Evolutionary conservation across 2,797 vertebrate genomes (phyloP), one percentile per base, ranked within the genome.

Genomic region (Artibeus lituratus): DNA sequence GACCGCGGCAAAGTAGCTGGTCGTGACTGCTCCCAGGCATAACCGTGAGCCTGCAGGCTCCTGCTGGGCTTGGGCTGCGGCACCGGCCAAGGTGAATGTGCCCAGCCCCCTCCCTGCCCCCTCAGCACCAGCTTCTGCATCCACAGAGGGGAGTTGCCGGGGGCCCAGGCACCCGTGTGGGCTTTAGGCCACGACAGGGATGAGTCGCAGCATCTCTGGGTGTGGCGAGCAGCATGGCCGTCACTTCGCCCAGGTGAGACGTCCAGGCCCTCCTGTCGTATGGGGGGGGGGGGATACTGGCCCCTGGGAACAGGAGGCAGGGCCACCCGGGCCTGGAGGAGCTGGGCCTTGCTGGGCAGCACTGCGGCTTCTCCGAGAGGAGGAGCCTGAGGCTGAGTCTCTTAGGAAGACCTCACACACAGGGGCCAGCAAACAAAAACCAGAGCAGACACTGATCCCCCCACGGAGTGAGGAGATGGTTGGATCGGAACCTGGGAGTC

Each of bases 81-180:
- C 37, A 1, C 14, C 29, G 42, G 53, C 5, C 4, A 26, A 21
- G 26, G 15, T 2, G 24, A 32, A 53, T 0, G 44, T 7, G 11
- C 73, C 29, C 8, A 32, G 22, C 1, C 37, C 22, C 15, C 3
- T 10, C 18, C 4, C 37, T 37, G 14, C 3, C 29, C 32, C 62
- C 81, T 44, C 47, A 24, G 10, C 3, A 0, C 3, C 32, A 24
- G 26, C 5, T 10, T 24, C 78, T 70, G 65, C 24, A 3, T 39
- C 70, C 53, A 4, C 14, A 55, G 19, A 12, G 62, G 42, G 37
- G 26, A 24, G 4, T 49, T 32, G 26, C 53, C 37, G 21, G 37
- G 16, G 42, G 32, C 57, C 47, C 49, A 21, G 2, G 42, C 26
- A 10, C 19, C 2, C 14, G 29, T 57, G n/a, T 76, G 29, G 59